Evolutionary conservation across 2,888 invertebrate genomes (phyloP).

Genomic region (Malthinus flaveolus): DNA sequence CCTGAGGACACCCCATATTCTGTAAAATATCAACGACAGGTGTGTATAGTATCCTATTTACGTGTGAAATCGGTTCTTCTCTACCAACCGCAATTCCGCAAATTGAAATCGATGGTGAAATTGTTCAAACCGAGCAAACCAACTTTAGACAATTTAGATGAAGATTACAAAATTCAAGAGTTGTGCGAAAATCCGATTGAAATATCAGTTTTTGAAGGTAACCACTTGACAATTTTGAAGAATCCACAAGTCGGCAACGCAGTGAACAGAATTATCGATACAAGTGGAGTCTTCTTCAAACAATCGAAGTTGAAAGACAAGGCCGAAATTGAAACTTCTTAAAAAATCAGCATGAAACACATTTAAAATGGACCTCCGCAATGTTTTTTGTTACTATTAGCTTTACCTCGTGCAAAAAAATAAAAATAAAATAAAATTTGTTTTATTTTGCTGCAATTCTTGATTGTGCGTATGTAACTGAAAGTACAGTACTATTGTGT

Average conservation of each 20-base stretch:
- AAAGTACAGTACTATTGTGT: no score
- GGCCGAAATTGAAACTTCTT: background rate
- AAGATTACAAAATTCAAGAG: slow-evolving; percentile 68
- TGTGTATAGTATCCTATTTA: slow-evolving; percentile 56
- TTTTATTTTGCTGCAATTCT: no score
- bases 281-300: slow-evolving; percentile 7
- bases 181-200: slow-evolving; percentile 61
- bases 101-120: slow-evolving; percentile 61
- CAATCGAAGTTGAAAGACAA: slow-evolving; percentile 6
- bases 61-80: slow-evolving; percentile 60
- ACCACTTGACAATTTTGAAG: slow-evolving; percentile 71
- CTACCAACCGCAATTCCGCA: slow-evolving; percentile 51
- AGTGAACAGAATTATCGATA: slow-evolving; percentile 53
- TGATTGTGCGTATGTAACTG: no score
- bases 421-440: no score
- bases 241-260: slow-evolving; percentile 64
- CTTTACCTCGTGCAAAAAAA: no score
- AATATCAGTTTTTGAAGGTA: slow-evolving; percentile 70
- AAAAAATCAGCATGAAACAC: background rate
- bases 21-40: slow-evolving; percentile 51
- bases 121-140: slow-evolving; percentile 68
- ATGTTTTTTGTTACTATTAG: no score
- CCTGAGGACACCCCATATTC: slow-evolving; percentile 51
- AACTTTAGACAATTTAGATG: slow-evolving; percentile 58
- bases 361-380: background rate